Evolutionary conservation across 2,797 vertebrate genomes (phyloP), one percentile per base, ranked within the genome.

Genomic region (Xiphorhynchus erythropygius): DNA sequence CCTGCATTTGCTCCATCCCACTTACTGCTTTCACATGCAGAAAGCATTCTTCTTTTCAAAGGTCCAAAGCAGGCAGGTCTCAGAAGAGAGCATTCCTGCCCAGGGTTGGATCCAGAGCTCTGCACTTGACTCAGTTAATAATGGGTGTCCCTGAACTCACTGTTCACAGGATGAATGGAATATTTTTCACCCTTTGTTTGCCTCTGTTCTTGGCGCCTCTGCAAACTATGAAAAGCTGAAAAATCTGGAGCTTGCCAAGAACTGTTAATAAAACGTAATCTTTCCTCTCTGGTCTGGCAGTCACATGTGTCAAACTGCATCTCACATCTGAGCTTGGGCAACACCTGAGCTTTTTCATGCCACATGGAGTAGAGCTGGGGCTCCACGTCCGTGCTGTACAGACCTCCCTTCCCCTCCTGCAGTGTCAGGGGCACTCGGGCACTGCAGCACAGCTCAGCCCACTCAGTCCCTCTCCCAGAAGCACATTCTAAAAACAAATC

Each of bases 151-250:
- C 82, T 92, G 92, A 95, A 88, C 85, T 88, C 52, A 22, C 65
- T 88, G 79, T 88, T 95, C 88, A 81, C 79, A 78, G 76, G 62
- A 91, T 85, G 87, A 96, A 94, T 63, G 25, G 83, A 94, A 76
- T 91, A 73, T 79, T 96, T 92, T 88, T 92, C 82, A 90, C 89
- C 82, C 69, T 95, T 96, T 94, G 84, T 92, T 96, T 95, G 91
- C 83, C 79, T 88, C 85, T 6, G 6, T 73, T 97, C 91, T 91
- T 95, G 91, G 94, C 52, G 75, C 76, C 59, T 96, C 82, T 87
- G 89, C 69, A 76, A 94, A 88, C 76, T n/a, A 89, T 15, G 62
- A 88, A 81, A 88, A 93, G 87, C 76, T 90, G 78, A 93, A 93
- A 89, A 94, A 79, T 49, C 76, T 86, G 80, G 30, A 86, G 59